Base-by-base conservation (phyloP, 1,140 invertebrate species). In the Anagrus nilaparvatae region DNA sequence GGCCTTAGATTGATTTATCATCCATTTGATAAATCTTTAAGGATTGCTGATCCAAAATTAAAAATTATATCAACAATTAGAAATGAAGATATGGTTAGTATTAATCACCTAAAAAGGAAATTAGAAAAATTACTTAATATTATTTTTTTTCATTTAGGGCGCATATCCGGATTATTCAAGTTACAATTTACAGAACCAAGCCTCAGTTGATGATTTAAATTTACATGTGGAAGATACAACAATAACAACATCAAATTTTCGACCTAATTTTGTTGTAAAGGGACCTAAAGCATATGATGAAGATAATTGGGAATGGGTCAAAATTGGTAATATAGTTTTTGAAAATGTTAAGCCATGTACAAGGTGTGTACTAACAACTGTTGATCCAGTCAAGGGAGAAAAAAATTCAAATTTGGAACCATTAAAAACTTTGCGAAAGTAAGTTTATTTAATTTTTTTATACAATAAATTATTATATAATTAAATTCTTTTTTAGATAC, bases 281-380 rank as follows among this genome's bases (percentile, higher is more conserved):
- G 79, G 78, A 2, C 59, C 73, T 2, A 47, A 65, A 17, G 53
- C 78, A 3, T 81, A 73, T 50, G 77, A 73, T 4, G 82, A 86
- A 60, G 80, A 84, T 45, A 59, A 65, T n/a, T 83, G 79, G 79
- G 71, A 76, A 25, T 82, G 74, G 64, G 56, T 84, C n/a, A 80
- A 77, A 63, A 79, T 84, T 40, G 79, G 79, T 3, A 56, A 73
- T 29, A 63, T 68, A 1, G 50, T 79, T 19, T 74, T 81, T 45
- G 69, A 73, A 54, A 72, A 76, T 38, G 61, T 79, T 9, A 79
- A 76, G 55, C 78, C 79, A 2, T 82, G 79, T 52, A 72, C 72
- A 1, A 73, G 78, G 60, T 81, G 77, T 50, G 67, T 76, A 14
- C 56, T 78, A 0, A 74, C 74, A 0, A 78, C 75, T 5, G 61